Evolutionary conservation across 1,140 invertebrate species (phyloP).

Genomic region (Pristionchus pacificus): DNA sequence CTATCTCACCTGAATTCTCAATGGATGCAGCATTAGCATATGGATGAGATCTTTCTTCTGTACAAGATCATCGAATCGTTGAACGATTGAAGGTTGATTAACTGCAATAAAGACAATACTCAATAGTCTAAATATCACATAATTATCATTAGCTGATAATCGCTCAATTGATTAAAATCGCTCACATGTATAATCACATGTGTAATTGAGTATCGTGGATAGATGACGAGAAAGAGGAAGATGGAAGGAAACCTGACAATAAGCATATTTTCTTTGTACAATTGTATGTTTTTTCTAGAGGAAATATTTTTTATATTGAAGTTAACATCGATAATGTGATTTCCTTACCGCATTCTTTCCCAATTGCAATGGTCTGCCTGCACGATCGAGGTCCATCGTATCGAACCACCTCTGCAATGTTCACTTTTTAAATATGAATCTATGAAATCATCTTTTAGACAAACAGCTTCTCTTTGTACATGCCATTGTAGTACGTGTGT

Average conservation of each 20-base stretch:
- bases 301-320: background rate
- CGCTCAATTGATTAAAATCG: background rate
- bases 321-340: background rate
- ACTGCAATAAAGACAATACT: background rate
- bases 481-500: no score
- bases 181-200: background rate
- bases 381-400: background rate
- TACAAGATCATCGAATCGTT: background rate
- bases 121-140: background rate
- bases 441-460: no score
- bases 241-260: background rate
- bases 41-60: constrained; percentile 7
- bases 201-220: background rate
- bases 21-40: constrained; percentile 16
- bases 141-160: background rate
- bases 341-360: no score
- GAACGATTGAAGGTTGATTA: background rate
- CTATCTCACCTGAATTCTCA: constrained; percentile 19
- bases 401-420: background rate
- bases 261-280: background rate
- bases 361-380: background rate
- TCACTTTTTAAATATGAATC: no score
- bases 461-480: no score
- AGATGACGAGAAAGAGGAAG: background rate
- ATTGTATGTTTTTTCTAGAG: background rate